Conservation (phyloP, 2,888 invertebrate genomes). For the Pyrochroa serraticornis region DNA sequence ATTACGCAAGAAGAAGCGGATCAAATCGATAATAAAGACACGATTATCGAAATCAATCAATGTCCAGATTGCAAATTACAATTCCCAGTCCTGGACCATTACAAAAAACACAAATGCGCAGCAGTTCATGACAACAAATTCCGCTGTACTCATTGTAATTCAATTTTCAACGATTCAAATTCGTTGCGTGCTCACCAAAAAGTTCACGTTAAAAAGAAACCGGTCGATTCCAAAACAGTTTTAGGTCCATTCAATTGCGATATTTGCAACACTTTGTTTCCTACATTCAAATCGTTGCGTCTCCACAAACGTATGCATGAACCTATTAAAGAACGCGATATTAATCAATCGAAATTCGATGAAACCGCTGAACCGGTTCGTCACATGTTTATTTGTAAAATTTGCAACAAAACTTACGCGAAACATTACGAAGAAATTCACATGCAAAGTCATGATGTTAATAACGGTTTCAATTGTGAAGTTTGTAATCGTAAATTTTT, state of each 20-base stretch:
- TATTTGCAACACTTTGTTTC: conserved; percentile 71
- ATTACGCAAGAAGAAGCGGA: conserved; percentile 40
- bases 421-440: conserved; percentile 66
- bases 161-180: conserved; percentile 54
- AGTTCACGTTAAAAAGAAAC: conserved; percentile 58
- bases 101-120: conserved; percentile 57
- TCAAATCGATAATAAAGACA: conserved; percentile 31
- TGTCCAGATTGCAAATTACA: conserved; percentile 60
- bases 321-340: conserved; percentile 64
- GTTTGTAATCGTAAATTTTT: conserved; percentile 77
- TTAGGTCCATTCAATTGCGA: conserved; percentile 62
- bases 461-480: conserved; percentile 65
- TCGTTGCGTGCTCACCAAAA: conserved; percentile 67
- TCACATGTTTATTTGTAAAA: conserved; percentile 50
- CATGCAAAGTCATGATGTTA: conserved; percentile 68
- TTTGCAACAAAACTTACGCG: conserved; percentile 62
- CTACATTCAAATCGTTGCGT: conserved; percentile 69
- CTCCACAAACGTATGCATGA: conserved; percentile 78
- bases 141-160: conserved; percentile 60
- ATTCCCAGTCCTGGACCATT: conserved; percentile 58
- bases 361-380: conserved; percentile 38
- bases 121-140: conserved; percentile 52
- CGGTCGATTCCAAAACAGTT: conserved; percentile 29
- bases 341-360: conserved; percentile 59
- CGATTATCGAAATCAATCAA: conserved; percentile 54